Evolutionary conservation across 2,888 invertebrate genomes (phyloP), one percentile per base, ranked within the genome.

Genomic region (Caenorhabditis doughertyi): DNA sequence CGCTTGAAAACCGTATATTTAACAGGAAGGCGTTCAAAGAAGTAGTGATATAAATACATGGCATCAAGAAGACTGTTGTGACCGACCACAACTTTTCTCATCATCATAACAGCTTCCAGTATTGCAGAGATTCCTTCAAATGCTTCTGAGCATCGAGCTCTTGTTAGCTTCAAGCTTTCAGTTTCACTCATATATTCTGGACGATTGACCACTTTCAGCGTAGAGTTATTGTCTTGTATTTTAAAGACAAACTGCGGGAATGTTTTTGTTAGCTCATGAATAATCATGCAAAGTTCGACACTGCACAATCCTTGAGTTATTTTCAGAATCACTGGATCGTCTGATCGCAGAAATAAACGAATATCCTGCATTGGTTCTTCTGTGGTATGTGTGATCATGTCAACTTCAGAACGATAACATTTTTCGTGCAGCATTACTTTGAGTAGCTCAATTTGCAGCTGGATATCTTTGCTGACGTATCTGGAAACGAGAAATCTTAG

Each of bases 21-120:
- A 3, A 44, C 58, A 27, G 81, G 81, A 11, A 81, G 55, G 0
- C 16, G 27, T 0, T 29, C 51, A 23, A 81, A 60, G 25, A 81
- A 81, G 13, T 81, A 81, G 39, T 81, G 56, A 44, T 71, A 72
- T 18, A 77, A 21, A 53, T 81, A 81, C 76, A 81, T 81, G 18
- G 35, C 55, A 47, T 81, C 81, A 4, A 72, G 55, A 47, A 81
- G 71, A 60, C 76, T 62, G 35, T 81, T 81, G 25, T 81, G 81
- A 0, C 81, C 81, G n/a, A 81, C 77, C 7, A 81, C 35, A 9
- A 42, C 56, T 44, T 55, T 77, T 42, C 58, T 27, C 49, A 29
- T 47, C 49, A 32, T 65, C 27, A 49, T 27, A 9, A 49, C 58
- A n/a, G 56, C 35, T 23, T 79, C 65, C 55, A 79, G 3, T 0